phyloP scores from a whole-genome alignment of 2,888 invertebrate genomes.

The Cepaea hortensis region DNA sequence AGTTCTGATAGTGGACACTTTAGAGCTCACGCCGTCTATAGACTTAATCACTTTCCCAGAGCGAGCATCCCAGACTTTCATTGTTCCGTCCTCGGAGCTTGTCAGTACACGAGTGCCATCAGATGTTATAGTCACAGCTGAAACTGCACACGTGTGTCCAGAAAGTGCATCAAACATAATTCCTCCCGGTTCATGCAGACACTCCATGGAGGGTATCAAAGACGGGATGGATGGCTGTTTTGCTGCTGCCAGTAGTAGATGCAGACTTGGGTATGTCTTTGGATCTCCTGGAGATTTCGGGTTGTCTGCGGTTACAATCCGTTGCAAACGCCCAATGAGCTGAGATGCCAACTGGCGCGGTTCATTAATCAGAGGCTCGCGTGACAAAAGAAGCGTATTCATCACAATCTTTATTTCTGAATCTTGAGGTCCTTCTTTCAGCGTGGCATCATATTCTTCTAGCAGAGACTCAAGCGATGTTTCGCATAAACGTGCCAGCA shows the following conservation, averaged over 20 bases:
- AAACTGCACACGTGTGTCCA: constrained; percentile 72
- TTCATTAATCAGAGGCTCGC: constrained; percentile 86
- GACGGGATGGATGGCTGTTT: constrained; percentile 65
- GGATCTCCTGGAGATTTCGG: constrained; percentile 71
- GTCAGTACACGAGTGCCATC: constrained; percentile 71
- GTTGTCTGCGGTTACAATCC: constrained; percentile 70
- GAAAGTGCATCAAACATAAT: constrained; percentile 71
- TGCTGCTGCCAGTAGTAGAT: constrained; percentile 65
- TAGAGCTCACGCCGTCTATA: constrained; percentile 65
- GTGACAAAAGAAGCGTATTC: constrained; percentile 84
- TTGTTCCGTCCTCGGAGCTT: constrained; percentile 70
- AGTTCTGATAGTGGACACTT: constrained; percentile 63
- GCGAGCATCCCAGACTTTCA: constrained; percentile 73
- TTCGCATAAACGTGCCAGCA: constrained; percentile 87
- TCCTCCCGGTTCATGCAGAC: constrained; percentile 73
- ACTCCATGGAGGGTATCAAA: constrained; percentile 70
- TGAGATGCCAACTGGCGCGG: constrained; percentile 89
- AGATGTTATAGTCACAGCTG: constrained; percentile 68
- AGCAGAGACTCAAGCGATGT: constrained; percentile 86
- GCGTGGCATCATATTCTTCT: constrained; percentile 81
- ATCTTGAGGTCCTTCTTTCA: constrained; percentile 68
- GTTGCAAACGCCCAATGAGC: constrained; percentile 78
- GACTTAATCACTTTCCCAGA: constrained; percentile 70
- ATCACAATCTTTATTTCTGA: constrained; percentile 79
- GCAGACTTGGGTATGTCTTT: constrained; percentile 68